phyloP scores from a whole-genome alignment of 2,797 vertebrate species.

The Monodelphis domestica region DNA sequence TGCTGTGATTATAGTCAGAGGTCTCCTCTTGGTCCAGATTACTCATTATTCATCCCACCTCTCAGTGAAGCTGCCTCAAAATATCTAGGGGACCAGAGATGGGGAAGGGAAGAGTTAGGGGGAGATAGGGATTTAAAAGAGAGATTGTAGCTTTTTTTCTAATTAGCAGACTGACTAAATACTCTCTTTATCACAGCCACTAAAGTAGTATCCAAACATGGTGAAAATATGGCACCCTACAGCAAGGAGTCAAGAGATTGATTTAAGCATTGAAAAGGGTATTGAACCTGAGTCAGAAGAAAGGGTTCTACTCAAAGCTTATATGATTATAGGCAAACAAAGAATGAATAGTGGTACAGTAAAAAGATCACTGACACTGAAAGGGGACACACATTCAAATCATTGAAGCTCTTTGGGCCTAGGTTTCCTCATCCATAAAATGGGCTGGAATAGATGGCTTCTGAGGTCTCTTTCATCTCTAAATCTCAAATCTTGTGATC shows the following conservation, averaged over 20 bases:
- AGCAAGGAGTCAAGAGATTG: background rate
- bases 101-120: background rate
- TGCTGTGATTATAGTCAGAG: conserved; percentile 64
- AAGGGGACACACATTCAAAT: background rate
- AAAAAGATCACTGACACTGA: background rate
- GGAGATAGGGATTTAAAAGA: background rate
- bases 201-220: background rate
- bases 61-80: conserved; percentile 32
- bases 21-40: conserved; percentile 51
- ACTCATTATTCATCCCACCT: conserved; percentile 58
- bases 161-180: background rate
- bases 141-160: background rate
- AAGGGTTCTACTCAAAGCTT: background rate
- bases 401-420: background rate
- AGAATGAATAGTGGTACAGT: background rate
- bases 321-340: background rate
- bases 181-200: background rate
- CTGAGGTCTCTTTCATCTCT: background rate
- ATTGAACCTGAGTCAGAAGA: background rate
- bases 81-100: background rate
- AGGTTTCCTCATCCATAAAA: background rate
- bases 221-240: background rate
- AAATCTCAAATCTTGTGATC: background rate
- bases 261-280: background rate
- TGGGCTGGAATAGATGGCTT: background rate